Conservation (phyloP, 2,888 invertebrate genomes). For the Isoperla grammatica region DNA sequence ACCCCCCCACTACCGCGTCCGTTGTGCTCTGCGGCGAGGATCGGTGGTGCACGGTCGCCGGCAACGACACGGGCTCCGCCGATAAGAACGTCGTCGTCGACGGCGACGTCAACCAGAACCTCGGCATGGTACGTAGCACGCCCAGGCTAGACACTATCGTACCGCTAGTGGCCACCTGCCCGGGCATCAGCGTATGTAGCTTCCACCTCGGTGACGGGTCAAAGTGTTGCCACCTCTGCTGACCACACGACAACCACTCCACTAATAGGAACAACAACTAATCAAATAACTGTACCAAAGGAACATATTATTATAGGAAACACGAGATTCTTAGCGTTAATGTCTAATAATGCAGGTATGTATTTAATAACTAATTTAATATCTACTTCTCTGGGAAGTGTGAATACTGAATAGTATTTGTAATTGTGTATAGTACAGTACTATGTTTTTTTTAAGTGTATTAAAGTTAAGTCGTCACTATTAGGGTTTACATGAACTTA, state of each 20-base stretch:
- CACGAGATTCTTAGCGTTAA: too few relatives aligned
- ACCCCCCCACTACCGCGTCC: constrained; percentile 41
- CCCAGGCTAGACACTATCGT: constrained; percentile 36
- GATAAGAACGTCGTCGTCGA: constrained; percentile 34
- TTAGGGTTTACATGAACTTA: too few relatives aligned
- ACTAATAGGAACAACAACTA: neutral
- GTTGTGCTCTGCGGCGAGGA: constrained; percentile 41
- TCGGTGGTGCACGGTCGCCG: constrained; percentile 42
- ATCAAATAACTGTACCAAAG: constrained; percentile 14
- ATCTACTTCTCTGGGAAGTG: too few relatives aligned
- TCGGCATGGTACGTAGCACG: constrained; percentile 39
- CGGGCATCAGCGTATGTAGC: constrained; percentile 49
- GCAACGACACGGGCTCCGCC: constrained; percentile 44
- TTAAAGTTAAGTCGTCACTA: too few relatives aligned
- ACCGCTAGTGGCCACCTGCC: constrained; percentile 44
- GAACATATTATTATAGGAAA: neutral
- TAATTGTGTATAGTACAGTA: too few relatives aligned
- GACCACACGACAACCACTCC: constrained; percentile 35
- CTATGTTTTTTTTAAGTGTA: too few relatives aligned
- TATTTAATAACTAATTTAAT: too few relatives aligned
- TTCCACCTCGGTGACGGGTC: constrained; percentile 52
- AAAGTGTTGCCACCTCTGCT: constrained; percentile 56
- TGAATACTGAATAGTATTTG: too few relatives aligned
- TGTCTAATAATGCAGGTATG: too few relatives aligned
- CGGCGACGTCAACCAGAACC: constrained; percentile 51